These are phyloP conservation scores for Cyphomyrus plagiostoma DNA, from an alignment of 2,113 vertebrate genomes.

Conservation along the genomic window DNA sequence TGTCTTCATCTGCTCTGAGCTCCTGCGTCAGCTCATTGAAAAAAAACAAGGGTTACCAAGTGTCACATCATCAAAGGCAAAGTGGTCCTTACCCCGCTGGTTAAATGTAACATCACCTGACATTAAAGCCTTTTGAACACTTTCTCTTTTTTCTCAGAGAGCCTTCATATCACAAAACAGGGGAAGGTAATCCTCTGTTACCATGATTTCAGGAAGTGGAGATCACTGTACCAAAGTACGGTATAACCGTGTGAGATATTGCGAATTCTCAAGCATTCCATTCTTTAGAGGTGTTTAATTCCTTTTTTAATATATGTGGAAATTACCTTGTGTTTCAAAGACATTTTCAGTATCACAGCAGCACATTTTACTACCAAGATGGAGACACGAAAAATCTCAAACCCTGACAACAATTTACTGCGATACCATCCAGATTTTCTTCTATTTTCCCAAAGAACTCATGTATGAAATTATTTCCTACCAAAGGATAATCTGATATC, in stretches of 20 bases:
- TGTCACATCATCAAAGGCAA: not conserved
- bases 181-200: not conserved
- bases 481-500: not conserved
- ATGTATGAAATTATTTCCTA: not conserved
- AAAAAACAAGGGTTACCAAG: not conserved
- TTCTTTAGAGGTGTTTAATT: not conserved
- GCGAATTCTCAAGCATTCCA: not conserved
- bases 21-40: not conserved
- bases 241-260: not conserved
- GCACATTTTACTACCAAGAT: not conserved
- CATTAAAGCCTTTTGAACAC: not conserved
- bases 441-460: not conserved
- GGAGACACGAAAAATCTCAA: not conserved
- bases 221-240: not conserved
- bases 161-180: not conserved
- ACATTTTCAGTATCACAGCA: not conserved
- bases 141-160: not conserved
- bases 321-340: not conserved
- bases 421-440: not conserved
- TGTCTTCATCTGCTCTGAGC: not conserved
- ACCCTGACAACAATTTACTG: not conserved
- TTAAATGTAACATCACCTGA: constrained; percentile 4
- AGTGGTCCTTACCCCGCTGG: not conserved
- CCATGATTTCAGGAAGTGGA: not conserved
- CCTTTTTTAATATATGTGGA: not conserved